A percentile compares a stretch with the other conserved stretches of the same genome.
Evolutionary conservation across 1,140 invertebrate species (phyloP).

Genomic region (Zaprionus taronus): DNA sequence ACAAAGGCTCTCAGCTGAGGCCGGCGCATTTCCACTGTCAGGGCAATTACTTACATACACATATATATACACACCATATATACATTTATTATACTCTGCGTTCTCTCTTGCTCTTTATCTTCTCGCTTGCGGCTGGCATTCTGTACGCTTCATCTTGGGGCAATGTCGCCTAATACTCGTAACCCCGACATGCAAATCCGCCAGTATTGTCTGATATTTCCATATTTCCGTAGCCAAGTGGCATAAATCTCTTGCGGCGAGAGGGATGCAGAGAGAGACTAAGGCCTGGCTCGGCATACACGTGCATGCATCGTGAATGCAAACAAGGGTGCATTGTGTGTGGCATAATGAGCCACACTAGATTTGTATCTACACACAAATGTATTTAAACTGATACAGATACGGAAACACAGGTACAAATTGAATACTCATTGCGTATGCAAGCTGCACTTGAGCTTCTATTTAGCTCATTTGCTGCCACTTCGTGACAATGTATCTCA

Average conservation of each 20-base stretch:
- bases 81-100: slow-evolving; percentile 33
- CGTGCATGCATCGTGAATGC: slow-evolving; percentile 52
- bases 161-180: slow-evolving; percentile 50
- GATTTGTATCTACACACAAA: not conserved
- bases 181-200: slow-evolving; percentile 57
- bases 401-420: slow-evolving; percentile 40
- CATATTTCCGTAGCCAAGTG: slow-evolving; percentile 45
- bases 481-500: no score
- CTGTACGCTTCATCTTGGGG: slow-evolving; percentile 49
- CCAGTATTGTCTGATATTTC: slow-evolving; percentile 59
- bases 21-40: slow-evolving; percentile 56
- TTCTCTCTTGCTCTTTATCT: not conserved
- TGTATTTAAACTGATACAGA: slow-evolving; percentile 21
- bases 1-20: slow-evolving; percentile 40
- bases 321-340: slow-evolving; percentile 38
- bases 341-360: slow-evolving; percentile 50
- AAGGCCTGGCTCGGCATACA: slow-evolving; percentile 14
- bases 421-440: slow-evolving; percentile 50
- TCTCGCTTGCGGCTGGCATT: not conserved
- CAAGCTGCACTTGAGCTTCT: slow-evolving; percentile 66
- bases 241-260: slow-evolving; percentile 61
- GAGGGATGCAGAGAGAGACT: no score
- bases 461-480: slow-evolving; percentile 15
- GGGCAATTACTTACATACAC: slow-evolving; percentile 59
- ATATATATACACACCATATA: slow-evolving; percentile 43